Evolutionary conservation across 2,888 invertebrate species (phyloP).

Genomic region (Drepana falcataria): DNA sequence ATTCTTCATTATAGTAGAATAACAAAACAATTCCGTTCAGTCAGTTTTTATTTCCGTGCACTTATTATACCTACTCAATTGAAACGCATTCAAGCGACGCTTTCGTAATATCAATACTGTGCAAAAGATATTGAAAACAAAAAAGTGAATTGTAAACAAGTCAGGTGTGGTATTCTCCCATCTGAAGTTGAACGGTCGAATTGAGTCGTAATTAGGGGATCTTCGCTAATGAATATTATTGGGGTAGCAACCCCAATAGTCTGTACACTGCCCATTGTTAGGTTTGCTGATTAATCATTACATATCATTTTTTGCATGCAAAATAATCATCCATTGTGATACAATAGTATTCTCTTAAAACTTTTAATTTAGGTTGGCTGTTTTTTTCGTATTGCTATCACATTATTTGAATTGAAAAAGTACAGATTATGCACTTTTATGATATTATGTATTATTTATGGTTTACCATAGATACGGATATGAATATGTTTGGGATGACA

Average conservation of each 20-base stretch:
- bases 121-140: conserved; percentile 53
- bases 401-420: no score
- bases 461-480: no score
- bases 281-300: conserved; percentile 55
- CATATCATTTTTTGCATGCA: conserved; percentile 43
- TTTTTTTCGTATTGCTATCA: no score
- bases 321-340: conserved; percentile 1
- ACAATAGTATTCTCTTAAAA: no score
- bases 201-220: conserved; percentile 66
- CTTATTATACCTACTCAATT: conserved; percentile 45
- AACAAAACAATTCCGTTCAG: conserved; percentile 36
- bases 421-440: no score
- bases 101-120: conserved; percentile 65
- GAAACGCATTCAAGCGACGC: conserved; percentile 45
- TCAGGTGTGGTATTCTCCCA: conserved; percentile 62
- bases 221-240: conserved; percentile 65
- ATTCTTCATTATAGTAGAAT: conserved; percentile 8
- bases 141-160: conserved; percentile 45
- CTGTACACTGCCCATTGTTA: conserved; percentile 27
- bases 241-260: conserved; percentile 58
- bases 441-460: no score
- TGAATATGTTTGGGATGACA: no score
- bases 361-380: no score
- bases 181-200: conserved; percentile 51
- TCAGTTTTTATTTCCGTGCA: conserved; percentile 21